Percentiles rank a stretch among this genome's conserved stretches.
These are phyloP conservation scores for Gambusia holbrooki DNA, from an alignment of 2,113 vertebrate genomes.

Conservation along the genomic window DNA sequence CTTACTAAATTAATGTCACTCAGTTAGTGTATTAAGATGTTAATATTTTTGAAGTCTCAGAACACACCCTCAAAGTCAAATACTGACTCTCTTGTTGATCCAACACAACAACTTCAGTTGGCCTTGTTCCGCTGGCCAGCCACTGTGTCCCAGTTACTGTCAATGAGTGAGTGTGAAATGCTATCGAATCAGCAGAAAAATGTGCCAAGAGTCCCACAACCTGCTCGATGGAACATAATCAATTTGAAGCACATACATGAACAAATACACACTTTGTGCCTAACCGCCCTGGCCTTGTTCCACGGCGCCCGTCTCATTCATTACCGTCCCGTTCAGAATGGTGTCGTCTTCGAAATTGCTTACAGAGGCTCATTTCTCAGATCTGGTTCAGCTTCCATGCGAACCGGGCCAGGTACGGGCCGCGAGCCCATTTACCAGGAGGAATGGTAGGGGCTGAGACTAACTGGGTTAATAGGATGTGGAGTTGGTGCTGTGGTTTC, in stretches of 20 bases:
- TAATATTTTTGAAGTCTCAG: background rate
- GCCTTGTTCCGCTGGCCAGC: conserved; percentile 52
- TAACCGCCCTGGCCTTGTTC: conserved; percentile 59
- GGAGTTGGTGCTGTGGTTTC: conserved; percentile 34
- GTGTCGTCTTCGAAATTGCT: conserved; percentile 53
- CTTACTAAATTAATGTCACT: too few relatives aligned
- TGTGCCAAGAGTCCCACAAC: conserved; percentile 31
- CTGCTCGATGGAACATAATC: conserved; percentile 36
- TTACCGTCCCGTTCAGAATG: conserved; percentile 48
- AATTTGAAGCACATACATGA: conserved; percentile 26
- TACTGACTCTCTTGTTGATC: background rate
- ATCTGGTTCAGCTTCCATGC: conserved; percentile 26
- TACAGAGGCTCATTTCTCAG: conserved; percentile 40
- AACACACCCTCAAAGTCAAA: background rate
- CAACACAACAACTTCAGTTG: conserved; percentile 20
- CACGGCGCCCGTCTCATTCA: conserved; percentile 54
- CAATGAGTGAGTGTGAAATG: conserved; percentile 53
- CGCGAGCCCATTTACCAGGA: conserved; percentile 34
- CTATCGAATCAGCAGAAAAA: conserved; percentile 62
- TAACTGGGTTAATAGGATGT: conserved; percentile 64
- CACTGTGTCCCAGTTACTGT: conserved; percentile 52
- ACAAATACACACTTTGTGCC: conserved; percentile 25
- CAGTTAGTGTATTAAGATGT: background rate
- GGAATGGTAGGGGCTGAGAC: conserved; percentile 31
- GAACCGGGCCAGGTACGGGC: conserved; percentile 3